phyloP scores from a whole-genome alignment of 2,888 invertebrate species.

The Steinernema carpocapsae region DNA sequence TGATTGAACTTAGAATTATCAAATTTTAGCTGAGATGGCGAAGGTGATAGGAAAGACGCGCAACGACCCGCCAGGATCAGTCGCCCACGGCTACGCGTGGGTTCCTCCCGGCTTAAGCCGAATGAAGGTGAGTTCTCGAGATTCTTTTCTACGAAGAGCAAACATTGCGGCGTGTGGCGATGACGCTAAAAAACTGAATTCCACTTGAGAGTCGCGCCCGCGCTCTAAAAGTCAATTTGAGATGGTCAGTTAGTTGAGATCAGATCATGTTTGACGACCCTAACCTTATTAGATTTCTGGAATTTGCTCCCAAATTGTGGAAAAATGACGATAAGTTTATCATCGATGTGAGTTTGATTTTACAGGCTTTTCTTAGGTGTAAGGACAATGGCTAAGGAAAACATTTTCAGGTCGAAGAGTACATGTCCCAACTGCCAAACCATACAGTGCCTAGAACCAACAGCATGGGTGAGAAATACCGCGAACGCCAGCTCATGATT shows the following conservation, averaged over 20 bases:
- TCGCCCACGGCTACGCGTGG: constrained; percentile 76
- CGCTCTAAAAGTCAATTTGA: constrained; percentile 4
- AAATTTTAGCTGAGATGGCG: constrained; percentile 59
- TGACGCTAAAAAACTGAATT: constrained; percentile 1
- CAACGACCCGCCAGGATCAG: constrained; percentile 57
- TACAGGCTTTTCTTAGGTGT: not conserved
- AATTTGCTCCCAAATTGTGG: constrained; percentile 48
- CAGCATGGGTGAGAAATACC: constrained; percentile 81
- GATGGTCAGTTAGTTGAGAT: not conserved
- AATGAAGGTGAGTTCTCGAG: constrained; percentile 70
- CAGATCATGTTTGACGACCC: constrained; percentile 52
- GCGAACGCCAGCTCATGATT: constrained; percentile 69
- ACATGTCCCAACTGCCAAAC: constrained; percentile 85
- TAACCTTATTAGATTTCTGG: constrained; percentile 49
- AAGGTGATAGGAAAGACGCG: constrained; percentile 44
- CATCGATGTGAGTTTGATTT: constrained; percentile 48
- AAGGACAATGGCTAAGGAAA: constrained; percentile 18
- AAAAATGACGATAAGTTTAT: constrained; percentile 45
- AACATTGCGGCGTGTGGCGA: constrained; percentile 3
- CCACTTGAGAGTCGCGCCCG: not conserved
- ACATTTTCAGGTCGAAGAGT: constrained; percentile 83
- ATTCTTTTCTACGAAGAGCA: too few species aligned
- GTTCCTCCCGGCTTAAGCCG: constrained; percentile 76
- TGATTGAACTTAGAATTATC: not conserved
- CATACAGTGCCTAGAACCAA: constrained; percentile 79